phyloP scores from a whole-genome alignment of 2,888 invertebrate species.

The Lithophane ornitopus region DNA sequence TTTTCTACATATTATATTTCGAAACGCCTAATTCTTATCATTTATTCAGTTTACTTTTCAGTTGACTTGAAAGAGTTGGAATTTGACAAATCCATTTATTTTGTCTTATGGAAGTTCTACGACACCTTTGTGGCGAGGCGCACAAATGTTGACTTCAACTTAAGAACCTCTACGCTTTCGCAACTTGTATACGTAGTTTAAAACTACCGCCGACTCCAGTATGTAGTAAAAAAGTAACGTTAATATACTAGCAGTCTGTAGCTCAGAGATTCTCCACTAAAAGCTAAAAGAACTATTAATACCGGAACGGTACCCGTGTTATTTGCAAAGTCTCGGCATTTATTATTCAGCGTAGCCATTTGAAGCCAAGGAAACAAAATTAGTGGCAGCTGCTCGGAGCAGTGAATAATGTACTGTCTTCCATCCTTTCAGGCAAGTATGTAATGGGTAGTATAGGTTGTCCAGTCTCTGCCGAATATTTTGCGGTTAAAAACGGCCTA shows the following conservation, averaged over 20 bases:
- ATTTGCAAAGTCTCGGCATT: conserved; percentile 56
- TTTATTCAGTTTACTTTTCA: not conserved
- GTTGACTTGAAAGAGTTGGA: conserved; percentile 25
- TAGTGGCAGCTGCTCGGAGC: conserved; percentile 62
- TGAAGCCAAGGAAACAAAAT: conserved; percentile 61
- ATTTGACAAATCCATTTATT: conserved; percentile 35
- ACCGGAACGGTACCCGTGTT: conserved; percentile 43
- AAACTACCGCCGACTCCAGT: conserved; percentile 15
- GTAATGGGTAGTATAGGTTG: conserved; percentile 24
- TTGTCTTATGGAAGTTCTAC: conserved; percentile 35
- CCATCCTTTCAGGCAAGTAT: conserved; percentile 31
- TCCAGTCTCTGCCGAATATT: conserved; percentile 44
- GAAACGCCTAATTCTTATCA: too few species aligned
- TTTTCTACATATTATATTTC: not conserved
- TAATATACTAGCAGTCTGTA: conserved; percentile 3
- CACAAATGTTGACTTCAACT: conserved; percentile 43
- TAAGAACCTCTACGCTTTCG: conserved; percentile 29
- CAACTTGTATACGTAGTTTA: conserved; percentile 22
- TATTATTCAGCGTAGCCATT: conserved; percentile 61
- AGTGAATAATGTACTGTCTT: conserved; percentile 65
- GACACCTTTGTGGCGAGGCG: conserved; percentile 36
- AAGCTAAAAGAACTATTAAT: conserved; percentile 49
- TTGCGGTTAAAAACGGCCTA: conserved; percentile 56
- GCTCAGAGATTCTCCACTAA: conserved; percentile 6
- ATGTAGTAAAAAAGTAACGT: conserved; percentile 12